A percentile compares a stretch with the other conserved stretches of the same genome.
Conservation (phyloP, 2,888 invertebrate genomes). For the Drosophila subsilvestris region DNA sequence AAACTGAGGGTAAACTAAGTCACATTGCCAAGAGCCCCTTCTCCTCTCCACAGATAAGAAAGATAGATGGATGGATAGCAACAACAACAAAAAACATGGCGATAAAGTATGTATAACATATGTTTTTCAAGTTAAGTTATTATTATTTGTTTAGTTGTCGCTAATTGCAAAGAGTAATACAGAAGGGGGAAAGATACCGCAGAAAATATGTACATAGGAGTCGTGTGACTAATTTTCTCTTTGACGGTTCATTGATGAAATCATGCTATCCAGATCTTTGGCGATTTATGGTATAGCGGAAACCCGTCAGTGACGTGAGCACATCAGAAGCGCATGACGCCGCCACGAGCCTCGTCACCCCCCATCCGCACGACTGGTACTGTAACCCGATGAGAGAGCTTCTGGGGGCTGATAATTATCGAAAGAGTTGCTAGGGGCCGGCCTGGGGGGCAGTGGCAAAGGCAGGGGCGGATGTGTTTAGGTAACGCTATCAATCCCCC, state of each 20-base stretch:
- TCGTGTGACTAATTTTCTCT: conserved; percentile 59
- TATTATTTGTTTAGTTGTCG: conserved; percentile 46
- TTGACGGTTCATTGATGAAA: conserved; percentile 47
- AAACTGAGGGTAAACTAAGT: background rate
- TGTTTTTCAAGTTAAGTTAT: background rate
- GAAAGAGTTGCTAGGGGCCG: conserved; percentile 1
- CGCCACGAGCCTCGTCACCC: conserved; percentile 2
- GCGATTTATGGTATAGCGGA: conserved; percentile 28
- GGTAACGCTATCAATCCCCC: conserved; percentile 52
- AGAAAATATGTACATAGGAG: conserved; percentile 10
- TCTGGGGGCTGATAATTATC: conserved; percentile 27
- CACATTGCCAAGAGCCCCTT: background rate
- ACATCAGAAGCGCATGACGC: conserved; percentile 28
- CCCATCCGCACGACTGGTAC: background rate
- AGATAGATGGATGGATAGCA: conserved; percentile 9
- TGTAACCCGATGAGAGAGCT: background rate
- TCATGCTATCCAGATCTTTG: conserved; percentile 21
- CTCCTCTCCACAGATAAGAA: background rate
- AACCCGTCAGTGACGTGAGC: conserved; percentile 42
- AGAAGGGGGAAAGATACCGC: background rate
- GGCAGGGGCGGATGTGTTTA: conserved; percentile 7
- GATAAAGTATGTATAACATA: background rate
- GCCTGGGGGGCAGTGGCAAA: background rate
- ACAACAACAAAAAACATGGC: background rate
- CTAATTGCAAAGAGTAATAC: conserved; percentile 46